Percentiles rank a stretch among this genome's conserved stretches.
Evolutionary conservation across 2,888 invertebrate genomes (phyloP).

Genomic region (Psococerastis gibbosa): DNA sequence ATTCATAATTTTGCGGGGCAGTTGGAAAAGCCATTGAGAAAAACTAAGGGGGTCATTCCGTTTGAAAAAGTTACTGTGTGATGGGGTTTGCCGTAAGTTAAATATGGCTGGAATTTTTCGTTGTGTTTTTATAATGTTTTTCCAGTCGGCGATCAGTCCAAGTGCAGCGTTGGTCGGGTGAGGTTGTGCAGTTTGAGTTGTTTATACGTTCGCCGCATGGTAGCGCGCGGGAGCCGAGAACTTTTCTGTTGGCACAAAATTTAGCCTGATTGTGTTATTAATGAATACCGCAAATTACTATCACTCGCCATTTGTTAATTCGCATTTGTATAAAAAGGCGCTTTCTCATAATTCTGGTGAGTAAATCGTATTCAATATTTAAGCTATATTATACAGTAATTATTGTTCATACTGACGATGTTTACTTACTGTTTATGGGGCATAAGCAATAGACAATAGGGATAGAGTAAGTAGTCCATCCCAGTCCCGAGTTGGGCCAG

Average conservation of each 20-base stretch:
- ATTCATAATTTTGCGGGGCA: background rate
- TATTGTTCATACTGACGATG: no score
- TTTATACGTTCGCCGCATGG: background rate
- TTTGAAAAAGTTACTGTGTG: background rate
- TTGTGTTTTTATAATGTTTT: background rate
- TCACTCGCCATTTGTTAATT: background rate
- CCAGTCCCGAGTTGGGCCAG: no score
- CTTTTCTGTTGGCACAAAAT: no score
- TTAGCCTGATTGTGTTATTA: no score
- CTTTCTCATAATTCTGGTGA: conserved; percentile 4
- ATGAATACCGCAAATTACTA: conserved; percentile 7
- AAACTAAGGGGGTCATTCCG: background rate
- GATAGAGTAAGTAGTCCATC: no score
- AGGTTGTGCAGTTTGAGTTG: background rate
- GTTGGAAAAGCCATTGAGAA: background rate
- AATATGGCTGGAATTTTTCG: background rate
- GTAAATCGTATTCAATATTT: no score
- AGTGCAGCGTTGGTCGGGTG: background rate
- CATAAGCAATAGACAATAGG: no score
- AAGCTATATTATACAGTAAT: no score
- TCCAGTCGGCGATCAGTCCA: background rate
- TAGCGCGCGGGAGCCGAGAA: background rate
- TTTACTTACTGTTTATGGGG: no score
- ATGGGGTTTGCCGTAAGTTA: background rate
- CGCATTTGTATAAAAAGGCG: conserved; percentile 3